Evolutionary conservation across 2,797 vertebrate genomes (phyloP), one percentile per base, ranked within the genome.

Genomic region (Tachyglossus aculeatus): DNA sequence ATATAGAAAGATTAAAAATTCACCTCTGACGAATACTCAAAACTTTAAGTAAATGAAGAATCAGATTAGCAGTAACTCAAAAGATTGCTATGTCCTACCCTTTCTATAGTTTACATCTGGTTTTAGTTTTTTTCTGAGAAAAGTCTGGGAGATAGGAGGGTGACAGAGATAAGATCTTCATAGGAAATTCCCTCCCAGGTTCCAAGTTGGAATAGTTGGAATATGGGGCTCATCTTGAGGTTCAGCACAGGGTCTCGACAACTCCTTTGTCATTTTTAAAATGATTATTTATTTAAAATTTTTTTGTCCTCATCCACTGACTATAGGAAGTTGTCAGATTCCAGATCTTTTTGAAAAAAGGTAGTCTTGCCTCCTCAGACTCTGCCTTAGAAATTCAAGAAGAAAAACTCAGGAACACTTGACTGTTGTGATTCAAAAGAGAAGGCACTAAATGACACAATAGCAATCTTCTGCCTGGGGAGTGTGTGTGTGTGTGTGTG

Each of bases 341-440:
- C 67, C 52, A 83, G 39, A 19, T 55, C 31, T 77, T n/a, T n/a
- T 58, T 73, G 55, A 61, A 60, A 45, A 51, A 64, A 61, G 27
- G 33, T 56, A 56, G 31, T 54, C 65, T 37, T 77, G 44, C 74
- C 53, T 21, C n/a, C 29, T 8, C 54, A 24, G 22, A 21, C 67
- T 69, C 45, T 77, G 57, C 50, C 53, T 78, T 39, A 22, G 19
- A 82, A 78, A 74, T n/a, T n/a, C 60, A 55, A 71, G 73, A 74
- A n/a, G 56, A 60, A 80, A 84, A 72, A 67, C 34, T 63, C 38
- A 45, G 55, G 38, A 68, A 34, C 67, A 36, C 57, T 58, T 34
- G 39, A 52, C 32, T 56, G n/a, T n/a, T n/a, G n/a, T n/a, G 41
- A 52, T 57, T 50, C 56, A 63, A 71, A 66, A 74, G 58, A 75